phyloP scores from a whole-genome alignment of 2,797 vertebrate species.

The Odontamblyopus lacepedii region DNA sequence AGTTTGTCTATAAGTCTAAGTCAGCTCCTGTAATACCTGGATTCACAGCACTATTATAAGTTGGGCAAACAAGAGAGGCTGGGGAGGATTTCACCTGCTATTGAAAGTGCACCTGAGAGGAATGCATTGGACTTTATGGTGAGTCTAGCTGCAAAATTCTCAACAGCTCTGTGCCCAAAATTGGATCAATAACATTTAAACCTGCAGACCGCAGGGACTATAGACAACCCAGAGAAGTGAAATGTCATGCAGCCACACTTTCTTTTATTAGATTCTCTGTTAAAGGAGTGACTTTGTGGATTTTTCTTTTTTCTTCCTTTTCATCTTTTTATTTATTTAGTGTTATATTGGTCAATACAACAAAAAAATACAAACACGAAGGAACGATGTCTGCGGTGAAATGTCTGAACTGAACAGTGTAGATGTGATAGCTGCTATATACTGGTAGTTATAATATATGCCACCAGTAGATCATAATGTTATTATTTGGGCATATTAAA shows the following conservation, averaged over 20 bases:
- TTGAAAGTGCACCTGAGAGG: slow-evolving; percentile 53
- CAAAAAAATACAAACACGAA: no score
- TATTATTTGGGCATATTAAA: no score
- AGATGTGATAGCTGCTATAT: no score
- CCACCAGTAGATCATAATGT: no score
- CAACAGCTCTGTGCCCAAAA: slow-evolving; percentile 39
- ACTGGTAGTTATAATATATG: no score
- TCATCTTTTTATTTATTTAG: slow-evolving; percentile 6
- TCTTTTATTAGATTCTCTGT: slow-evolving; percentile 43
- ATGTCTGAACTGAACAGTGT: no score
- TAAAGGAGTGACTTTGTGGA: slow-evolving; percentile 28
- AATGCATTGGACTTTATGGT: slow-evolving; percentile 46
- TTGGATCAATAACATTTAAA: slow-evolving; percentile 70
- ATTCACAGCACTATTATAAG: slow-evolving; percentile 36
- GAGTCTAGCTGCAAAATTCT: slow-evolving; percentile 46
- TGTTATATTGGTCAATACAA: neutral
- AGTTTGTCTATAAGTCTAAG: no score
- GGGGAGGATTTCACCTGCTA: slow-evolving; percentile 49
- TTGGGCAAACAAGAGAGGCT: slow-evolving; percentile 43
- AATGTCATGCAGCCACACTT: slow-evolving; percentile 51
- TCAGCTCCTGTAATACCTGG: slow-evolving; percentile 30
- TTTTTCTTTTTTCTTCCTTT: slow-evolving; percentile 22
- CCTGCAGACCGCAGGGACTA: slow-evolving; percentile 44
- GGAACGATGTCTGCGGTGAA: no score
- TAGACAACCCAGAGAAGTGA: slow-evolving; percentile 32